Percentiles rank a stretch among this genome's conserved stretches.
These are phyloP conservation scores for Aspidoscelis tigris DNA, from an alignment of 2,113 vertebrate genomes.

Conservation along the genomic window DNA sequence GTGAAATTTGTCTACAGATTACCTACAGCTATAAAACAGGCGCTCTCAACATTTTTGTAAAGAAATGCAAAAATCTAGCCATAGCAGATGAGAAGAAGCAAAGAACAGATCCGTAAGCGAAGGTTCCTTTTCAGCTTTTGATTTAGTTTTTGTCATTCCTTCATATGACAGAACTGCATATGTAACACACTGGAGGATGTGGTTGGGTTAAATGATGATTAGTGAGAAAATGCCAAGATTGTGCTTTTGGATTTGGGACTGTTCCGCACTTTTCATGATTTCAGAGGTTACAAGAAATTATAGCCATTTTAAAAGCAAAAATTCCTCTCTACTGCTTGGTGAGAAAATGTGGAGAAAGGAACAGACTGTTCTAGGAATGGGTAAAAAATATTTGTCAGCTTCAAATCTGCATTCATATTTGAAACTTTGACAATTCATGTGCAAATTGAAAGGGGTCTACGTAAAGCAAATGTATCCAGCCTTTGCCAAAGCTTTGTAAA, in stretches of 20 bases:
- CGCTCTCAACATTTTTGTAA: slow-evolving; percentile 90
- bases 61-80: slow-evolving; percentile 92
- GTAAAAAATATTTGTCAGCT: too few species aligned
- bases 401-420: too few species aligned
- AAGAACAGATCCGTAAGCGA: slow-evolving; percentile 92
- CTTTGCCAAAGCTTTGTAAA: too few species aligned
- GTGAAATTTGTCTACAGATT: slow-evolving; percentile 92
- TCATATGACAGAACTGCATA: background rate
- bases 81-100: slow-evolving; percentile 92
- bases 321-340: too few species aligned
- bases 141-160: background rate
- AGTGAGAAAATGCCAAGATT: background rate
- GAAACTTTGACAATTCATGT: too few species aligned
- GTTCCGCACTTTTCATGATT: background rate
- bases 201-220: background rate
- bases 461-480: too few species aligned
- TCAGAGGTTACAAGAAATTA: background rate
- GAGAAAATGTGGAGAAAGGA: too few species aligned
- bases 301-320: background rate
- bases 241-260: background rate
- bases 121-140: background rate
- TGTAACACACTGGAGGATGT: background rate
- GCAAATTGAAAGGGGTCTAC: too few species aligned
- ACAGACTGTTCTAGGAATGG: too few species aligned
- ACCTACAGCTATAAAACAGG: slow-evolving; percentile 97